A percentile compares a stretch with the other conserved stretches of the same genome.
Conservation (phyloP, 1,140 invertebrate genomes). For the Pissodes strobi region DNA sequence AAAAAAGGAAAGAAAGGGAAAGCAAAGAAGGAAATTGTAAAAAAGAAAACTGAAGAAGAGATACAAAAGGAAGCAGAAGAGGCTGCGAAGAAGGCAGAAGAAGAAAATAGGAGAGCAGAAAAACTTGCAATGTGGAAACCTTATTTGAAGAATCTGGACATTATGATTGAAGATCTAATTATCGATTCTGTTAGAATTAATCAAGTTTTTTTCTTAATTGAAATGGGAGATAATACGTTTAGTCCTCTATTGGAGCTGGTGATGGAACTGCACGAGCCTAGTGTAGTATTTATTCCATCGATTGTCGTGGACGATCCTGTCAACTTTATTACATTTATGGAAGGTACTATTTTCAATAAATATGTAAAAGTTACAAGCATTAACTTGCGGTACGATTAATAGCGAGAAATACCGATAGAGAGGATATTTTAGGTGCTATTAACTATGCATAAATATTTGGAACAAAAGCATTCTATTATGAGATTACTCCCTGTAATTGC, state of each 20-base stretch:
- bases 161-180: slow-evolving; percentile 65
- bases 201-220: slow-evolving; percentile 52
- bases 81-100: slow-evolving; percentile 17
- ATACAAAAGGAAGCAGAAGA: slow-evolving; percentile 24
- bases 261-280: slow-evolving; percentile 65
- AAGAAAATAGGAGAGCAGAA: slow-evolving; percentile 42
- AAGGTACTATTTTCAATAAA: no score
- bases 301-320: slow-evolving; percentile 63
- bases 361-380: no score
- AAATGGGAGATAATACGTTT: slow-evolving; percentile 54
- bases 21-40: slow-evolving; percentile 32
- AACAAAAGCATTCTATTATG: no score
- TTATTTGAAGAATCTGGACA: slow-evolving; percentile 70
- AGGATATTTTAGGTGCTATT: no score
- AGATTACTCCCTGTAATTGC: no score
- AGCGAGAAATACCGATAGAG: no score
- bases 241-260: slow-evolving; percentile 66
- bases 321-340: slow-evolving; percentile 58
- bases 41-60: slow-evolving; percentile 29
- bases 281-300: slow-evolving; percentile 67
- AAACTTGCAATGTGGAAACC: slow-evolving; percentile 59
- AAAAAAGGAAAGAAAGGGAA: slow-evolving; percentile 34
- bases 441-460: no score
- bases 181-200: slow-evolving; percentile 58
- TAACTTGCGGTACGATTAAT: no score